These are phyloP conservation scores for Aleiodes leptofemur DNA, from an alignment of 2,888 invertebrate genomes.

Conservation along the genomic window DNA sequence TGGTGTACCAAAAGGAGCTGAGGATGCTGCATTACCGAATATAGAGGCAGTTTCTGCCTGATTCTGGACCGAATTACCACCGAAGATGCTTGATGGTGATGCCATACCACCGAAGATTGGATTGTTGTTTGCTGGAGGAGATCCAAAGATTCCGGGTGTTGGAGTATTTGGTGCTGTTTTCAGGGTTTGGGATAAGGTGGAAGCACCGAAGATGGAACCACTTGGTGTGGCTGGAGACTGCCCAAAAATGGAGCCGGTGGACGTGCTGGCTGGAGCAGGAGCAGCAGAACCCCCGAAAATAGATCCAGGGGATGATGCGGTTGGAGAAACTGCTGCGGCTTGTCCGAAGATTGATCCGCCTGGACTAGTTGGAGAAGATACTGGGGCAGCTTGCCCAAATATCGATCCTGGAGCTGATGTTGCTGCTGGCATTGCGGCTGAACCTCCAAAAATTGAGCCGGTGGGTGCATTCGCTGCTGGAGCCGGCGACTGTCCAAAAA, in stretches of 20 bases:
- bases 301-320: slow-evolving; percentile 29
- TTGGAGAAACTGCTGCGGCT: slow-evolving; percentile 40
- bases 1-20: slow-evolving; percentile 45
- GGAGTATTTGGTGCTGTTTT: not conserved
- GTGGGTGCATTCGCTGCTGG: slow-evolving; percentile 39
- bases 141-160: slow-evolving; percentile 42
- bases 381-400: slow-evolving; percentile 49
- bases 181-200: not conserved
- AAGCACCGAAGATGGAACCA: slow-evolving; percentile 27
- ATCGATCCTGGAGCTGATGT: slow-evolving; percentile 49
- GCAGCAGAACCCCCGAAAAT: slow-evolving; percentile 40
- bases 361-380: slow-evolving; percentile 19
- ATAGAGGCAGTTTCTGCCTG: slow-evolving; percentile 39
- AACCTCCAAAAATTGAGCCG: slow-evolving; percentile 49
- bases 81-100: slow-evolving; percentile 51
- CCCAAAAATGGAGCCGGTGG: slow-evolving; percentile 49
- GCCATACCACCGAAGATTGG: slow-evolving; percentile 52
- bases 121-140: slow-evolving; percentile 32
- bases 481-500: slow-evolving; percentile 50
- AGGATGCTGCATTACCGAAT: slow-evolving; percentile 49
- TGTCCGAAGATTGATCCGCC: slow-evolving; percentile 51
- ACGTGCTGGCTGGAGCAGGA: not conserved
- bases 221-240: slow-evolving; percentile 1
- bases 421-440: slow-evolving; percentile 22
- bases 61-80: slow-evolving; percentile 38